phyloP scores from a whole-genome alignment of 2,113 vertebrate species.

The Cryptomyrus ogoouensis region DNA sequence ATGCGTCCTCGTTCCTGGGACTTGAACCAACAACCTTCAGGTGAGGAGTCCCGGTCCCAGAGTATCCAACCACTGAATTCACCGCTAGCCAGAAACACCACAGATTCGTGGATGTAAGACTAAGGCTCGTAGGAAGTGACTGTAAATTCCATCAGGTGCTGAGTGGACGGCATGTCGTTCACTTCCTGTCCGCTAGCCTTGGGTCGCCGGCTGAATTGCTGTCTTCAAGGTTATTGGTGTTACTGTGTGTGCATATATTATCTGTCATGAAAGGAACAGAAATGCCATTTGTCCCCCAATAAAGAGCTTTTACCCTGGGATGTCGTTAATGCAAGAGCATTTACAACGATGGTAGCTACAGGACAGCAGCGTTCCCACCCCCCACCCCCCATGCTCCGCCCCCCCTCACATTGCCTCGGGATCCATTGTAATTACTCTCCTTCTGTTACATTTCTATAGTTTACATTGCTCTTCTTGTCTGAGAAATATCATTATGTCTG shows the following conservation, averaged over 20 bases:
- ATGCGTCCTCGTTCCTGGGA: neutral
- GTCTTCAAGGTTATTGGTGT: constrained; percentile 19
- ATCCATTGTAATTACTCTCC: neutral
- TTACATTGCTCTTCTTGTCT: neutral
- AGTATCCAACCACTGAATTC: neutral
- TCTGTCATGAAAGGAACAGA: constrained; percentile 19
- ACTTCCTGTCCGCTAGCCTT: neutral
- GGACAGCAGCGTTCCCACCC: neutral
- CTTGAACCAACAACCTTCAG: neutral
- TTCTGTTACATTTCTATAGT: neutral
- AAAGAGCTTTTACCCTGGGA: constrained; percentile 14
- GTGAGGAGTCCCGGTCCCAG: neutral
- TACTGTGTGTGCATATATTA: constrained; percentile 22
- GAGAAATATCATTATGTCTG: neutral
- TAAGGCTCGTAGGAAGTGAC: neutral
- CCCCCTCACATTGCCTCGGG: neutral
- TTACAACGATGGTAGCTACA: neutral
- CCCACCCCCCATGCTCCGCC: neutral
- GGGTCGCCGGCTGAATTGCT: neutral
- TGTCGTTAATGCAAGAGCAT: neutral
- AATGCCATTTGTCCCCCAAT: neutral
- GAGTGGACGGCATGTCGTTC: neutral
- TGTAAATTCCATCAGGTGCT: neutral
- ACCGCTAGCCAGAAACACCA: neutral
- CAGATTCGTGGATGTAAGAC: neutral